A percentile compares a stretch with the other conserved stretches of the same genome.
Conservation (phyloP, 2,888 invertebrate genomes). For the Drosophila meridiana region DNA sequence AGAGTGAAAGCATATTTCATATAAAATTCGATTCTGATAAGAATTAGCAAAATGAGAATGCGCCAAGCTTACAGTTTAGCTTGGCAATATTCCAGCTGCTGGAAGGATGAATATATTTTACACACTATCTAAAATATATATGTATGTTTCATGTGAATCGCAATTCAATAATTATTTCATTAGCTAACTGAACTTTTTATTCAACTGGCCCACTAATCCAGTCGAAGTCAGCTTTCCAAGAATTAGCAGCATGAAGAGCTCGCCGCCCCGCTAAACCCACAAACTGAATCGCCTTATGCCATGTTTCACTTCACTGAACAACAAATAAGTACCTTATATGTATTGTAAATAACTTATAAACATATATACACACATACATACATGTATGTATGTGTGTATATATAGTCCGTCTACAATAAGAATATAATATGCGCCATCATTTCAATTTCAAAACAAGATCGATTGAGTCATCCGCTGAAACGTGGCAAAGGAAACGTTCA, state of each 20-base stretch:
- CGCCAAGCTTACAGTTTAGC: background rate
- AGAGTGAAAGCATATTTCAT: background rate
- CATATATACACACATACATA: background rate
- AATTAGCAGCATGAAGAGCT: constrained; percentile 1
- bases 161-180: background rate
- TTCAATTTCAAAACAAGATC: constrained; percentile 66
- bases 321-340: constrained; percentile 41
- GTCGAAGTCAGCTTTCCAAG: constrained; percentile 15
- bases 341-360: background rate
- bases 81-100: background rate
- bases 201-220: background rate
- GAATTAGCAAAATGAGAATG: background rate
- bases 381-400: background rate
- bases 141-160: background rate
- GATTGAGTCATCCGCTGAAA: constrained; percentile 57
- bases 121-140: background rate
- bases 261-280: constrained; percentile 25
- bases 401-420: constrained; percentile 35
- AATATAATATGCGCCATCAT: constrained; percentile 53
- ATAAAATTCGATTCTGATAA: constrained; percentile 17
- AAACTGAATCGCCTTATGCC: constrained; percentile 38
- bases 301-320: constrained; percentile 55
- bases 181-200: background rate
- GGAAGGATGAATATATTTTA: background rate
- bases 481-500: constrained; percentile 55